Percentiles rank a stretch among this genome's conserved stretches.
Evolutionary conservation across 2,888 invertebrate genomes (phyloP).

Genomic region (Tiliacea aurago): DNA sequence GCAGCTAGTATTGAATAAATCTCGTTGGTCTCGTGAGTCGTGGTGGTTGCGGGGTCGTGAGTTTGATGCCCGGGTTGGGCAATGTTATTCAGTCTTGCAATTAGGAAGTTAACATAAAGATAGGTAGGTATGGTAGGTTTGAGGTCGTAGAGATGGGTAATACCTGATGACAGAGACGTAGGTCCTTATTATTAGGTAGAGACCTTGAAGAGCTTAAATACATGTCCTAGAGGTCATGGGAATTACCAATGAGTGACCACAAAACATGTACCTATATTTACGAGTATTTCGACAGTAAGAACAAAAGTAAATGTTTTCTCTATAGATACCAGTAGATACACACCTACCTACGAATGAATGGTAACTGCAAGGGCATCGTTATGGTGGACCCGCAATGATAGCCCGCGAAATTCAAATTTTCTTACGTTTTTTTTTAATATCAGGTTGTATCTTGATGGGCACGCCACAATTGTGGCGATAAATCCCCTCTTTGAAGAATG

Average conservation of each 20-base stretch:
- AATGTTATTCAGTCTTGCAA: too few relatives aligned
- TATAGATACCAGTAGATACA: too few relatives aligned
- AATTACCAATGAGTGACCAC: background rate
- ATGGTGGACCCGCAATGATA: too few relatives aligned
- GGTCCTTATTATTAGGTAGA: too few relatives aligned
- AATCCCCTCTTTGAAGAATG: too few relatives aligned
- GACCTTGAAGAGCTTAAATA: background rate
- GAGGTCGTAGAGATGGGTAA: background rate
- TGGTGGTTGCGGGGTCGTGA: background rate
- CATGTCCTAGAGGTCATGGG: background rate
- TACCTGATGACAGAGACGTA: background rate
- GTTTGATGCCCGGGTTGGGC: background rate
- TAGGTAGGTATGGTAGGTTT: too few relatives aligned
- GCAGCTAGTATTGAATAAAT: too few relatives aligned
- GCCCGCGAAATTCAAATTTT: too few relatives aligned
- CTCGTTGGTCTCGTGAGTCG: background rate
- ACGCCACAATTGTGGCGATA: too few relatives aligned
- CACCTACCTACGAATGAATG: background rate
- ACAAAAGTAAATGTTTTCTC: background rate
- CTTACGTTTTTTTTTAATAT: too few relatives aligned
- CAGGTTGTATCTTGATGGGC: too few relatives aligned
- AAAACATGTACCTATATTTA: background rate
- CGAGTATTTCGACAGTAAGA: background rate
- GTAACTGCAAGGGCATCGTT: background rate
- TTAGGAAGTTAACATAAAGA: too few relatives aligned